Evolutionary conservation across 2,113 vertebrate genomes (phyloP), one percentile per base, ranked within the genome.

Genomic region (Symphodus melops): DNA sequence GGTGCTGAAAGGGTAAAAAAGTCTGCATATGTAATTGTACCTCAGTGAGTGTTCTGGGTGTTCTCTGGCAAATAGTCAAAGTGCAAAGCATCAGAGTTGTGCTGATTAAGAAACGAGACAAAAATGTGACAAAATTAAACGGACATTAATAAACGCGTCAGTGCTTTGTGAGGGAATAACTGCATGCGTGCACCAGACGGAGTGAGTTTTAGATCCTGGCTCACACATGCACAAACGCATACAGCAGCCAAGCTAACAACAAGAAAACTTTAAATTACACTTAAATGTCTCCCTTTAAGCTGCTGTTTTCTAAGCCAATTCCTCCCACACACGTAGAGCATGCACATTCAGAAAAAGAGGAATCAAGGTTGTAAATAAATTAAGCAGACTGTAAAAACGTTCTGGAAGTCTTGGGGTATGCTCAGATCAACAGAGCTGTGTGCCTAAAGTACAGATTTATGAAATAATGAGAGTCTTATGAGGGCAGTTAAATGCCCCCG

Each of bases 381-480:
- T 61, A 72, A 75, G 69, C 52, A 59, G 53, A 83, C 49, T 86
- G 74, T 79, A 82, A 82, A 87, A 88, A 86, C 81, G 81, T 82
- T 83, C 56, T 68, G 33, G 52, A 62, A 75, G 65, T 14, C 36
- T 62, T 87, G 78, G 80, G 62, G 1, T 33, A 1, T 54, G 37
- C 81, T 87, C 84, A 86, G 76, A 79, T 89, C 83, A 90, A 90
- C 80, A 84, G n/a, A 82, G 53, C 68, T 4, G 55, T 56, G 76
- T 17, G 81, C 66, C 74, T 66, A 71, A 83, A 85, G 7, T 79
- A 71, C 68, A 89, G 75, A 88, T 89, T 89, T 85, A 88, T 91
- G 74, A 90, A 90, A 91, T 91, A 91, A 91, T 83, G 78, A 87
- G 75, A 82, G 84, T 76, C 78, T 81, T 81, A 59, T 64, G 83